These are phyloP conservation scores for Mustela erminea DNA, from an alignment of 2,797 vertebrate species.

Conservation along the genomic window DNA sequence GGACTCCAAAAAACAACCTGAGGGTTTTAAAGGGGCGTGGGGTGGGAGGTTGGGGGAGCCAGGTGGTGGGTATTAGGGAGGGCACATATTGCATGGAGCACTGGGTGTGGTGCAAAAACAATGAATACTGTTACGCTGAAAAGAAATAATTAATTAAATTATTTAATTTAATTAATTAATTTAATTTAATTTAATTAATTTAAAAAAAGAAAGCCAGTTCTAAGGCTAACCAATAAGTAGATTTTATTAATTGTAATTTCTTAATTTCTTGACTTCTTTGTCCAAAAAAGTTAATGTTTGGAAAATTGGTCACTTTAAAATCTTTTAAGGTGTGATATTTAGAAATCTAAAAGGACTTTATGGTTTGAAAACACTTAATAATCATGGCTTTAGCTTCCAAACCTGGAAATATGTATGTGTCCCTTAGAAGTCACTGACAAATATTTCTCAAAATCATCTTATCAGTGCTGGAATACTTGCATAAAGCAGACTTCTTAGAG, in stretches of 20 bases:
- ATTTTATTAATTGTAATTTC: slow-evolving; percentile 46
- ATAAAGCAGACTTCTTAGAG: background rate
- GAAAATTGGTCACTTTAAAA: background rate
- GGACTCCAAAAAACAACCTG: too few species aligned
- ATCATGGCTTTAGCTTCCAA: slow-evolving; percentile 18
- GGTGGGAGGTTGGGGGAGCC: too few species aligned
- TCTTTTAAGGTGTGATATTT: slow-evolving; percentile 41
- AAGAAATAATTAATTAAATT: too few species aligned
- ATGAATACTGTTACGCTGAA: too few species aligned
- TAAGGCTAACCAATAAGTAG: slow-evolving; percentile 3
- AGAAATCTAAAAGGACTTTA: slow-evolving; percentile 21
- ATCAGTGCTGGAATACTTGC: background rate
- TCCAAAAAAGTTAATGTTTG: background rate
- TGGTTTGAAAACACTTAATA: slow-evolving; percentile 28
- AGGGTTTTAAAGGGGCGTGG: too few species aligned
- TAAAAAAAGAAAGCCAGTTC: background rate
- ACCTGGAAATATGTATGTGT: background rate
- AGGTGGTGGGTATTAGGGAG: too few species aligned
- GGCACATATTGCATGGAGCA: too few species aligned
- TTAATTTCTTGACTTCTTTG: slow-evolving; percentile 29
- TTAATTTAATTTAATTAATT: too few species aligned
- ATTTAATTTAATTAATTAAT: too few species aligned
- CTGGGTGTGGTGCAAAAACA: too few species aligned
- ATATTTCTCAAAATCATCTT: slow-evolving; percentile 3
- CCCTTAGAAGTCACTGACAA: background rate